phyloP scores from a whole-genome alignment of 35 echinoderm and acorn worm species.

The Ophioderma brevispina region DNA sequence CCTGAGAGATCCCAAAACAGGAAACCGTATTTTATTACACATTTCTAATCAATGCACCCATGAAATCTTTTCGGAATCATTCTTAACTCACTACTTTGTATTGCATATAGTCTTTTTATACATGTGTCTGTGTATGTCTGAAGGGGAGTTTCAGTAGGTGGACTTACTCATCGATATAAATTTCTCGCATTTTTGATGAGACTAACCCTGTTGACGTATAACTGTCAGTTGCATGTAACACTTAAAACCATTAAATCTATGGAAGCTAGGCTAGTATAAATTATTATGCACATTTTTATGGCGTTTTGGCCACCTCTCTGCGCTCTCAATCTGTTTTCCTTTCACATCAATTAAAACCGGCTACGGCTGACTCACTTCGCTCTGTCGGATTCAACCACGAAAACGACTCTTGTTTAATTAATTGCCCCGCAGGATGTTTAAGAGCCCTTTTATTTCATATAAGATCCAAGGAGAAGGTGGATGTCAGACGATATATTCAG shows the following conservation, averaged over 20 bases:
- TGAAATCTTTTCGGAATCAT: too few relatives aligned
- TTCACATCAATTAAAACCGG: neutral
- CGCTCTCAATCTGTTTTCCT: neutral
- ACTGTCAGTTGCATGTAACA: neutral
- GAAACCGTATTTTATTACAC: too few relatives aligned
- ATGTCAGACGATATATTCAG: neutral
- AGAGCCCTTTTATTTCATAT: neutral
- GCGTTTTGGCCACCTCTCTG: neutral
- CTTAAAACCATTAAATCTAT: conserved; percentile 1
- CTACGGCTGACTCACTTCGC: neutral
- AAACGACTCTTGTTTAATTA: neutral
- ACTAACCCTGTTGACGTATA: neutral
- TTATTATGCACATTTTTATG: conserved; percentile 10
- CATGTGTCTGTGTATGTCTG: too few relatives aligned
- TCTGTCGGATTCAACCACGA: neutral
- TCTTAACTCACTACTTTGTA: too few relatives aligned
- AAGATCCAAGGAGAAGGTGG: neutral
- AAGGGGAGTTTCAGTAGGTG: neutral
- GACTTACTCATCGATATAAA: neutral
- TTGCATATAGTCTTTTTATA: too few relatives aligned
- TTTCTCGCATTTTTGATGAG: conserved; percentile 4
- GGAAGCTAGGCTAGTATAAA: neutral
- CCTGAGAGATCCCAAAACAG: too few relatives aligned
- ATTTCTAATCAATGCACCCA: too few relatives aligned
- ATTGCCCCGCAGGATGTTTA: neutral